Evolutionary conservation across 2,888 invertebrate genomes (phyloP), one percentile per base, ranked within the genome.

Genomic region (Hedychridium roseum): DNA sequence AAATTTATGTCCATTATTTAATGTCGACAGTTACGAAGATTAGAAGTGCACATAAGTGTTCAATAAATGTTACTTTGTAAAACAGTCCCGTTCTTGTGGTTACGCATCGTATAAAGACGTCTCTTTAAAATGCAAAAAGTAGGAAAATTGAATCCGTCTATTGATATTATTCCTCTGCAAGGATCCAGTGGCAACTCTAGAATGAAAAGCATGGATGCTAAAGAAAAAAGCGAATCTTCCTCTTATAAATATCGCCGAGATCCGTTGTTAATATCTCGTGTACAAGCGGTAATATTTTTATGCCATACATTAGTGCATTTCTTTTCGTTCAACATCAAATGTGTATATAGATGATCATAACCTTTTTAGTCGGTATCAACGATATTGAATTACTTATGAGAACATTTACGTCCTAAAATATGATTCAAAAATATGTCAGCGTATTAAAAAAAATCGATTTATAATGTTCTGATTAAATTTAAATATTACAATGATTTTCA

Each of bases 181-280:
- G 72, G 73, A 41, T 68, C 73, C n/a, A 73, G 71, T 37, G 69
- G 69, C 43, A 71, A 71, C 28, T 57, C 54, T 35, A 68, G 58
- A 50, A 50, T 54, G 21, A 71, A 63, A 31, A 43, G 40, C 11
- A 58, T 60, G 56, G 58, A 64, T 18, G 60, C 53, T 42, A 68
- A 57, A 54, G 53, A 54, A 2, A 53, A 54, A 50, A 37, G 30
- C 30, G 58, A 61, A 1, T 36, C 40, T 16, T 14, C 39, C 4
- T 36, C 51, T 26, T 47, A 55, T 20, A 53, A 48, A 42, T 43
- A 61, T 27, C 57, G 70, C 2, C 68, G 73, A 2, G 83, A 83
- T 69, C 80, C 81, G 3, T 70, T 79, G 32, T 75, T 84, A 36
- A 77, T 83, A 43, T 78, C 80, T n/a, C 74, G 83, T 21, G 82